Base-by-base conservation (phyloP, 2,113 vertebrate species). In the Microcebus lehilahytsara region DNA sequence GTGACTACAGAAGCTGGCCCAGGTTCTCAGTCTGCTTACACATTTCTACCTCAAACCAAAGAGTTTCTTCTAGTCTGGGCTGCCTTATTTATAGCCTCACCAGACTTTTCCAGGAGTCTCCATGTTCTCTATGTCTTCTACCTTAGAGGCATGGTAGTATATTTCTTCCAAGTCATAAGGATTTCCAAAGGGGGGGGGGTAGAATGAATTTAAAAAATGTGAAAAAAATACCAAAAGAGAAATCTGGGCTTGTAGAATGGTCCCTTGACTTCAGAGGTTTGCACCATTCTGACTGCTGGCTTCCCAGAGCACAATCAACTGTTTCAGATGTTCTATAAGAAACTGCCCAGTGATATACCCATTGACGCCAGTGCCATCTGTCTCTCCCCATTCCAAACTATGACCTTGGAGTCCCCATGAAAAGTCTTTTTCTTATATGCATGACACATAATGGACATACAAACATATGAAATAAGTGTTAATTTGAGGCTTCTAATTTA, bases 51-150 rank as follows among this genome's bases (percentile, higher is more conserved):
- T 71, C 25, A 66, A 66, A 32, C 6, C 20, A 19, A 58, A 40
- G 2, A 2, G 32, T 17, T 56, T 46, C 9, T 19, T 71, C 9
- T 75, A 2, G 1, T 19, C 16, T 56, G 25, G 4, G 3, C 0
- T 67, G 46, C 25, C 40, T 94, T 53, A 23, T n/a, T 58, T 46
- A 72, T 0, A 84, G 51, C 5, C 6, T 53, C 19, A 13, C 1
- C 12, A 23, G 67, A n/a, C 1, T 93, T 86, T 60, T 51, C 60
- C 32, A 30, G 7, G 5, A 6, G 42, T 80, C 46, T 83, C 49
- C 11, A 34, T 67, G 32, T 14, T 72, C 23, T 88, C 6, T 7
- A 1, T 69, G 17, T 37, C 13, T 96, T 81, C 77, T 80, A 9
- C 8, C 17, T 58, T 6, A 60, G 34, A 51, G 12, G 13, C 14